These are phyloP conservation scores for Tetragonisca angustula DNA, from an alignment of 2,888 invertebrate species.

Conservation along the genomic window DNA sequence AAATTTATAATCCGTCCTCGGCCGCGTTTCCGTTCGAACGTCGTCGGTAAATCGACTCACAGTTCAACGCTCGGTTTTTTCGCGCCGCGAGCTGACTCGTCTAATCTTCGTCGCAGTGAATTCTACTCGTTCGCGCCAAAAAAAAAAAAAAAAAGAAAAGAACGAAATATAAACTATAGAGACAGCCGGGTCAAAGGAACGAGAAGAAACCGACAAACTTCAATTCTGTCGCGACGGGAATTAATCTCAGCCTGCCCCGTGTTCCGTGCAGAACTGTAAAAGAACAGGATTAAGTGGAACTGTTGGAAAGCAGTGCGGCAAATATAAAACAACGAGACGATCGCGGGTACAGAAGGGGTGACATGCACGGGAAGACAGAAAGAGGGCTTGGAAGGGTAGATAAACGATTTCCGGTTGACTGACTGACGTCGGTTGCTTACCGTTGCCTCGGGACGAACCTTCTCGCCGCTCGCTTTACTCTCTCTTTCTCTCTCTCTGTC, in stretches of 20 bases:
- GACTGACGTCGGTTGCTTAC: conserved; percentile 73
- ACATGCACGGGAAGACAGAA: neutral
- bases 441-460: conserved; percentile 54
- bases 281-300: too few relatives aligned
- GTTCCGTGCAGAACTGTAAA: too few relatives aligned
- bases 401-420: conserved; percentile 80
- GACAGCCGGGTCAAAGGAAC: too few relatives aligned
- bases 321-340: conserved; percentile 43
- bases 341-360: conserved; percentile 26
- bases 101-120: neutral
- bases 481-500: too few relatives aligned
- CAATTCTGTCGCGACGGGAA: too few relatives aligned
- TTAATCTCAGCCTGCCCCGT: too few relatives aligned
- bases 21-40: conserved; percentile 64
- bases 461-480: conserved; percentile 56
- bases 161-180: conserved; percentile 74
- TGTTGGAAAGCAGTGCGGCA: too few relatives aligned
- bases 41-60: conserved; percentile 76
- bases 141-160: too few relatives aligned
- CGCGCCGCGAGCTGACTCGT: neutral
- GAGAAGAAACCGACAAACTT: too few relatives aligned
- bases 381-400: conserved; percentile 36
- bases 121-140: neutral
- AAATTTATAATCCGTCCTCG: conserved; percentile 75
- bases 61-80: conserved; percentile 41